Base-by-base conservation (phyloP, 1,140 invertebrate species). In the Drosophila arawakana region DNA sequence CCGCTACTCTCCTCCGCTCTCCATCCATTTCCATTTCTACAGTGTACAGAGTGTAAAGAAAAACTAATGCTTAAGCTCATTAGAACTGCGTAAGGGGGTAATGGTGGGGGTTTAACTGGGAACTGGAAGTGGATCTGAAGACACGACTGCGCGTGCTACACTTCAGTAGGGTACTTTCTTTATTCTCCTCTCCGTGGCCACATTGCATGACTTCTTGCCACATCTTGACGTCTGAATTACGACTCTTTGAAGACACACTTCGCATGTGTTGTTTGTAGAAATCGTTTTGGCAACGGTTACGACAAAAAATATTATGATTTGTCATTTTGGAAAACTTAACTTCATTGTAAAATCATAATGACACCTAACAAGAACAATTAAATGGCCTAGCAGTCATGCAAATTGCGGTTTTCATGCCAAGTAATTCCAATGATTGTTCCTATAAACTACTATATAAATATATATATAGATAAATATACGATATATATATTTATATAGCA, bases 31-130 rank as follows among this genome's bases (percentile, higher is more conserved):
- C 4, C 34, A 55, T 57, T 61, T 47, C 41, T 50, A 70, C 66
- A 70, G 59, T 73, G 76, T 55, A 60, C 50, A 55, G 46, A 70
- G 54, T 49, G 65, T 46, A 66, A 75, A 80, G 65, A 41, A 58
- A 75, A 80, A 74, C 78, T 79, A 63, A 66, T 41, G 70, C 75
- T 59, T 52, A 62, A 76, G 63, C 67, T 66, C 76, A 59, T 72
- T 73, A 63, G 77, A 43, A 41, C 43, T 39, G 39, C 39, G 43
- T 35, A 52, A 52, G 13, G 11, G 15, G 50, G 18, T 34, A 21
- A 30, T 10, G 4, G 1, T 13, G 10, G 35, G 5, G 5, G 8
- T 4, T 37, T 15, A 13, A 43, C 10, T 41, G 18, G 39, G 37
- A 71, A 55, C 15, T 72, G 69, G 18, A 73, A 54, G 37, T 59